Evolutionary conservation across 64 coral and sea anemone genomes (phyloP).

Genomic region (Catalaphyllia jardinei): DNA sequence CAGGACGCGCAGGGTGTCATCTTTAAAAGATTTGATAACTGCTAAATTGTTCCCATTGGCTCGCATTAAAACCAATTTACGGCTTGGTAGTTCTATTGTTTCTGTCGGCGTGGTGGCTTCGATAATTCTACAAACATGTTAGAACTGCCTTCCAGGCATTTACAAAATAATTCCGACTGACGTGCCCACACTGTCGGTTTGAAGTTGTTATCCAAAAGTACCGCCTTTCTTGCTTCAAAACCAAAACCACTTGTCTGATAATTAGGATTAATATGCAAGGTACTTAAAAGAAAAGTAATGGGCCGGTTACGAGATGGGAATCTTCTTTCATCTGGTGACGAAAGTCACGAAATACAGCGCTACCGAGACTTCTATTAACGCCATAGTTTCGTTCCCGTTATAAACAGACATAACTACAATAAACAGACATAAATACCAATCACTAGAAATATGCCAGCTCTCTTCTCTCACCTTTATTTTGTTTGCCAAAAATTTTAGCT

Average conservation of each 20-base stretch:
- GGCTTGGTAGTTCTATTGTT: slow-evolving; percentile 97
- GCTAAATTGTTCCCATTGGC: slow-evolving; percentile 98
- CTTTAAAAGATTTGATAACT: slow-evolving; percentile 99
- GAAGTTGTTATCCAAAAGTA: slow-evolving; percentile 62
- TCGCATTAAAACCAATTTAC: slow-evolving; percentile 99
- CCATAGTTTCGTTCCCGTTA: not conserved
- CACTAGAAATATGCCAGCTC: not conserved
- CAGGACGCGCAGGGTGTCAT: slow-evolving; percentile 84
- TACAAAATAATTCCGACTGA: slow-evolving; percentile 53
- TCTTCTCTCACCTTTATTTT: not conserved
- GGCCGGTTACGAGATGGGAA: slow-evolving; percentile 40
- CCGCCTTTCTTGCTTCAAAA: slow-evolving; percentile 63
- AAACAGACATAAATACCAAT: not conserved
- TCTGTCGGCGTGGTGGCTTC: slow-evolving; percentile 95
- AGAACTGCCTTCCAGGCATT: slow-evolving; percentile 82
- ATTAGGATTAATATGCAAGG: slow-evolving; percentile 85
- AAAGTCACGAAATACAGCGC: slow-evolving; percentile 20
- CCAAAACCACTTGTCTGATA: slow-evolving; percentile 72
- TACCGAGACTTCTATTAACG: not conserved
- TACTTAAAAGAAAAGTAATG: slow-evolving; percentile 65
- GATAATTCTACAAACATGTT: slow-evolving; percentile 83
- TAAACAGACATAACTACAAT: not conserved
- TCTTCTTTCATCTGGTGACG: slow-evolving; percentile 61
- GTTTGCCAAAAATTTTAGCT: slow-evolving; percentile 75
- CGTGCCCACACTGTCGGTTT: slow-evolving; percentile 40